Conservation (phyloP, 2,113 vertebrate genomes). For the Dascyllus trimaculatus region DNA sequence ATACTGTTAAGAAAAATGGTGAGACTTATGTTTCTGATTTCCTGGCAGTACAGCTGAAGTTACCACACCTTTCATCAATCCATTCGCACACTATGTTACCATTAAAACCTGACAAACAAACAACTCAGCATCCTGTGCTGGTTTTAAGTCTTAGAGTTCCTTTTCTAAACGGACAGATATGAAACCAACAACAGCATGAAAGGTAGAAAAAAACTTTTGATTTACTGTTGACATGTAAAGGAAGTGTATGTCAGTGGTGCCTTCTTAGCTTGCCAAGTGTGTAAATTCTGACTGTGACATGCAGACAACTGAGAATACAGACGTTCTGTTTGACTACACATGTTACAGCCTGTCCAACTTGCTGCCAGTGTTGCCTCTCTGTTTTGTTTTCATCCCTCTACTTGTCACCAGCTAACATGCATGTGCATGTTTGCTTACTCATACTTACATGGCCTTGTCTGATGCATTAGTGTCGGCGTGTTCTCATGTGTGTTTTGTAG, state of each 20-base stretch:
- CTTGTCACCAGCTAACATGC: background rate
- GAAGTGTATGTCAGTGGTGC: background rate
- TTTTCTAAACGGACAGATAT: background rate
- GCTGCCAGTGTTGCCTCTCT: constrained; percentile 5
- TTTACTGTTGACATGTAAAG: background rate
- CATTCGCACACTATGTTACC: background rate
- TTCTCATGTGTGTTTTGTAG: constrained; percentile 73
- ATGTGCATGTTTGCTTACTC: constrained; percentile 14
- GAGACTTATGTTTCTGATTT: too few species aligned
- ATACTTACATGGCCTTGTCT: background rate
- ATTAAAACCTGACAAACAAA: background rate
- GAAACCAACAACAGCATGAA: constrained; percentile 28
- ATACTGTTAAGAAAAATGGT: too few species aligned
- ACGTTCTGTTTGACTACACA: background rate
- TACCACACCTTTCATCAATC: background rate
- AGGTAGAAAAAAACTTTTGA: background rate
- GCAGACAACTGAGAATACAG: constrained; percentile 9
- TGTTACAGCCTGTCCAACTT: constrained; percentile 19
- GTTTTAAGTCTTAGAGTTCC: background rate
- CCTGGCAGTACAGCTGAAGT: background rate
- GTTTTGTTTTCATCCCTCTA: constrained; percentile 11
- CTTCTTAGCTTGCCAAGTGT: background rate
- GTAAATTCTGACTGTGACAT: background rate
- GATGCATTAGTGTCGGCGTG: background rate
- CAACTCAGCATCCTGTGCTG: background rate